Base-by-base conservation (phyloP, 2,888 invertebrate genomes). In the Nemoura dubitans region DNA sequence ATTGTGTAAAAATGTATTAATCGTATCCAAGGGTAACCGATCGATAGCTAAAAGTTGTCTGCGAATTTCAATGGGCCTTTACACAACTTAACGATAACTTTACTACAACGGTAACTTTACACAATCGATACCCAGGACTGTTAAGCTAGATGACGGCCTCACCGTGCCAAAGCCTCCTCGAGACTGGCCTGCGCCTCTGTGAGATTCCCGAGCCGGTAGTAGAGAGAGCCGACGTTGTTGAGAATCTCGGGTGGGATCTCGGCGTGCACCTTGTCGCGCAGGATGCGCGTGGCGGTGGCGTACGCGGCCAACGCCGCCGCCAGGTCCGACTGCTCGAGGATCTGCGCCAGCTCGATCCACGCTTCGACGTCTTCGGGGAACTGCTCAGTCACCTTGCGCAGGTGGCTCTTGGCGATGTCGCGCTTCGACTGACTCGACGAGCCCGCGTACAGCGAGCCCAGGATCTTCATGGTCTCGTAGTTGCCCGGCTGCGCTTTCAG, bases 391-490 rank as follows among this genome's bases (percentile, higher is more conserved):
- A 97, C 97, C 92, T 99, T 99, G 91, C 97, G 96, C 85, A 99
- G 93, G 91, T 98, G 98, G 89, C 96, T 97, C 91, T 98, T 96
- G 0, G 99, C 99, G 88, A 97, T 97, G 89, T 98, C 98, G 10
- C 98, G 93, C 91, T 98, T 97, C 0, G 97, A 96, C 90, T 98
- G 97, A 1, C 97, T 97, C 25, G 94, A 93, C 0, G 97, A 97
- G 90, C 95, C 96, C 0, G 99, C 98, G 91, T 99, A 99, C 0
- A 99, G 92, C 0, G 99, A 98, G 0, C 99, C 99, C 14, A 99
- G 94, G 89, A 99, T 99, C 93, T 99, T 99, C 98, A 99, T 98
- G 0, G 99, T 99, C 92, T 99, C 99, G 90, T 99, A 99, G 93
- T 99, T 99, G 59, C 98, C 98, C 0, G 99, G 98, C 91, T 98